phyloP scores from a whole-genome alignment of 2,888 invertebrate species.

The Cerastis leucographa region DNA sequence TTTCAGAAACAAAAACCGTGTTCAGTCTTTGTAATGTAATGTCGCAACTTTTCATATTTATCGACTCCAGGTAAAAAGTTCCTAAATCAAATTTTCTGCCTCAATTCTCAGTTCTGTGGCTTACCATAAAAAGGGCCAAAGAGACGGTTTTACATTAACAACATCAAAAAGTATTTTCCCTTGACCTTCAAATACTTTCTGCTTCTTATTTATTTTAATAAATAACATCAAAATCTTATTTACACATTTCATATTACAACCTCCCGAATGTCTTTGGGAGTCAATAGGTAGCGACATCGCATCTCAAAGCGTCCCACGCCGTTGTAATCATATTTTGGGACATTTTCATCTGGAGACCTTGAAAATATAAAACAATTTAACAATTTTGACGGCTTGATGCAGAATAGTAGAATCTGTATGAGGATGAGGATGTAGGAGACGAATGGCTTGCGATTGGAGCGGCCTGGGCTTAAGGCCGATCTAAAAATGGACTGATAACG shows the following conservation, averaged over 20 bases:
- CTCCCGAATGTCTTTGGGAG: background rate
- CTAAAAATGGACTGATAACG: background rate
- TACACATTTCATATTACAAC: slow-evolving; percentile 17
- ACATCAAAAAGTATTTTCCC: background rate
- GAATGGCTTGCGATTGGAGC: background rate
- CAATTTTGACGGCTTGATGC: background rate
- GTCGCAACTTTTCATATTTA: background rate
- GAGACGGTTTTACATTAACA: background rate
- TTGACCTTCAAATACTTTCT: slow-evolving; percentile 6
- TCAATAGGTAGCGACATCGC: background rate
- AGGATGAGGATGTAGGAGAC: background rate
- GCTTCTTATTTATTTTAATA: slow-evolving; percentile 16
- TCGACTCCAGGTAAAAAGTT: background rate
- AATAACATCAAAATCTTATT: slow-evolving; percentile 19
- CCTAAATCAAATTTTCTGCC: background rate
- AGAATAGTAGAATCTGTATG: background rate
- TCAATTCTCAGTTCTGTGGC: background rate
- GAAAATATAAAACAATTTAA: background rate
- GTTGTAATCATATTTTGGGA: background rate
- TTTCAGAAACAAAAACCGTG: background rate
- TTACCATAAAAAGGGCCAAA: slow-evolving; percentile 3
- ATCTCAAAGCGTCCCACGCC: background rate
- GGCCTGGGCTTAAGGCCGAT: background rate
- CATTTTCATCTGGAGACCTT: background rate
- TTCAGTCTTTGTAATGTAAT: slow-evolving; percentile 1